phyloP scores from a whole-genome alignment of 2,888 invertebrate species.

The Branchipolynoe longqiensis region DNA sequence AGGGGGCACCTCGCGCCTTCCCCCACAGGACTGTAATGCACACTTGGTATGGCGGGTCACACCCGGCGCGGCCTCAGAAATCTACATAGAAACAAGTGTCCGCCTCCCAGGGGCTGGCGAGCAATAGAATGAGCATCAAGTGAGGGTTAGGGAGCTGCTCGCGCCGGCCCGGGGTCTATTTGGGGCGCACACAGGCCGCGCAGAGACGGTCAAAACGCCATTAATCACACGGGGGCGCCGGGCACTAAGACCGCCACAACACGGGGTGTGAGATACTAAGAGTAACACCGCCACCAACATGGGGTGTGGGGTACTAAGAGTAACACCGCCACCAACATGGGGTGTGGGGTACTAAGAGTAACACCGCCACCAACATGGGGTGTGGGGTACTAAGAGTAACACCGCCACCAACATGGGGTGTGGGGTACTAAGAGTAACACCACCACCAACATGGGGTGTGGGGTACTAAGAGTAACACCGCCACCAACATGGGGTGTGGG shows the following conservation, averaged over 20 bases:
- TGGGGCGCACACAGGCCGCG: constrained; percentile 41
- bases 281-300: no score
- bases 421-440: no score
- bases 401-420: no score
- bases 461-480: no score
- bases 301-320: constrained; percentile 36
- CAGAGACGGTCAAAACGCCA: constrained; percentile 36
- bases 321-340: no score
- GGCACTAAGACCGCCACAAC: no score
- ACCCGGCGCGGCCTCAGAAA: not conserved
- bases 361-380: no score
- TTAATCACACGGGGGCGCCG: constrained; percentile 39
- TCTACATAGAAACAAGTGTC: constrained; percentile 58
- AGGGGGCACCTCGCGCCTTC: not conserved
- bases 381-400: no score
- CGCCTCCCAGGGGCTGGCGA: constrained; percentile 19
- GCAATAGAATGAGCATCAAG: constrained; percentile 55
- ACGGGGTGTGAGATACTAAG: not conserved
- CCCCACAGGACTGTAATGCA: constrained; percentile 32
- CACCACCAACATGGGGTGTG: no score
- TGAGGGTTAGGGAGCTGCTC: constrained; percentile 42
- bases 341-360: no score
- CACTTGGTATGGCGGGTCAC: constrained; percentile 47
- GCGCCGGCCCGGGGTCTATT: constrained; percentile 32
- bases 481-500: no score